Evolutionary conservation across 2,113 vertebrate species (phyloP).

Genomic region (Otus sunia): DNA sequence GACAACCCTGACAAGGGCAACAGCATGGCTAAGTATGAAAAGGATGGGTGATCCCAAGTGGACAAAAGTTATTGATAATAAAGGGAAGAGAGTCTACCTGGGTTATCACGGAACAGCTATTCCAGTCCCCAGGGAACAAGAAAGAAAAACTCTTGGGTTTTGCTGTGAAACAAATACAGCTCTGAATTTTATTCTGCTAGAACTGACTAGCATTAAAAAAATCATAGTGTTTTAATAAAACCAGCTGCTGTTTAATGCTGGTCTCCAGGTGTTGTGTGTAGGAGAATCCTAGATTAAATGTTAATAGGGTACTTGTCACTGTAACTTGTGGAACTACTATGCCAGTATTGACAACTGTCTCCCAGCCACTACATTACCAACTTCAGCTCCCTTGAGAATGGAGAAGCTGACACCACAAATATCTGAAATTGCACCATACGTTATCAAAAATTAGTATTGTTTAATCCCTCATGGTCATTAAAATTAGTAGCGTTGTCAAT

Average conservation of each 20-base stretch:
- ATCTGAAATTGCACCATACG: neutral
- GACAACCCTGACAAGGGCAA: neutral
- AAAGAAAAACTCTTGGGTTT: neutral
- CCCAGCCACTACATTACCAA: neutral
- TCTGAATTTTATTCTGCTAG: neutral
- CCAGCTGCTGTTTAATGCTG: neutral
- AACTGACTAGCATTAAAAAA: neutral
- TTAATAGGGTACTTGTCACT: neutral
- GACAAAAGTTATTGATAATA: neutral
- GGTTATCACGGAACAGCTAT: neutral
- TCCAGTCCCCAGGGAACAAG: neutral
- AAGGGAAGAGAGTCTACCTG: neutral
- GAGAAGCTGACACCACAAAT: neutral
- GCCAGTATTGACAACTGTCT: neutral
- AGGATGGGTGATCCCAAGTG: neutral
- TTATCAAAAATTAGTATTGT: neutral
- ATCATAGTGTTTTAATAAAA: neutral
- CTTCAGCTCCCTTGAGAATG: neutral
- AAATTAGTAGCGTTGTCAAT: neutral
- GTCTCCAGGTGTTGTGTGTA: neutral
- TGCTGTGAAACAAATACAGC: neutral
- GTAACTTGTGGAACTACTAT: neutral
- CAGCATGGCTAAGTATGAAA: neutral
- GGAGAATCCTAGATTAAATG: neutral
- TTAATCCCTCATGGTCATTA: neutral